A percentile compares a stretch with the other conserved stretches of the same genome.
Conservation (phyloP, 2,888 invertebrate species). For the Heliconius erato region DNA sequence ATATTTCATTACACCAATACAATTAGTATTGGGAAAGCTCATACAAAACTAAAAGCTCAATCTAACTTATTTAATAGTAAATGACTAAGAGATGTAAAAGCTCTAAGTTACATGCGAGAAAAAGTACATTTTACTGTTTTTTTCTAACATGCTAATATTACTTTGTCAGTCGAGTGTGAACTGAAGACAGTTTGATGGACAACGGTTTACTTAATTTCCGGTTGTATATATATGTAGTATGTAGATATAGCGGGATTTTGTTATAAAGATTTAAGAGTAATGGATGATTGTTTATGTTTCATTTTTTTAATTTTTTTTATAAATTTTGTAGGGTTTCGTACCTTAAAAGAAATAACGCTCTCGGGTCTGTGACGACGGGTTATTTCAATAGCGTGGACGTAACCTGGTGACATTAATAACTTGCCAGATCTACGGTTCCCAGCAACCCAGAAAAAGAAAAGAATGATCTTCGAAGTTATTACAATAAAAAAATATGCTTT, state of each 20-base stretch:
- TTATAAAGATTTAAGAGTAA: background rate
- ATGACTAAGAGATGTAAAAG: background rate
- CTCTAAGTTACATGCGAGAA: background rate
- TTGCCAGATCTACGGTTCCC: no score
- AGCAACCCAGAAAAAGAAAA: no score
- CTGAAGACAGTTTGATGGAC: conserved; percentile 19
- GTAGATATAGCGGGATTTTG: conserved; percentile 20
- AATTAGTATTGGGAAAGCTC: no score
- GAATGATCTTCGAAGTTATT: no score
- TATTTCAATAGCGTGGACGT: no score
- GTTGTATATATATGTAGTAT: background rate
- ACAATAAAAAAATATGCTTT: no score
- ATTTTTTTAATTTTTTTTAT: background rate
- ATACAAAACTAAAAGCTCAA: no score
- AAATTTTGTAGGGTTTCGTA: background rate
- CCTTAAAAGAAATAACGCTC: no score
- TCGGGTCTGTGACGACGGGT: no score
- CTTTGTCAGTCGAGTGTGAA: conserved; percentile 28
- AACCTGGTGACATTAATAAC: no score
- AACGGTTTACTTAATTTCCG: conserved; percentile 37
- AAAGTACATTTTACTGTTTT: conserved; percentile 11
- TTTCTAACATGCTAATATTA: conserved; percentile 16
- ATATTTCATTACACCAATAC: no score
- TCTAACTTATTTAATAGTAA: no score
- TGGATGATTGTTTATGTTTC: background rate